Evolutionary conservation across 30 jellyfish, hydroid and myxozoan genomes (phyloP).

Genomic region (Hydractinia symbiolongicarpus): DNA sequence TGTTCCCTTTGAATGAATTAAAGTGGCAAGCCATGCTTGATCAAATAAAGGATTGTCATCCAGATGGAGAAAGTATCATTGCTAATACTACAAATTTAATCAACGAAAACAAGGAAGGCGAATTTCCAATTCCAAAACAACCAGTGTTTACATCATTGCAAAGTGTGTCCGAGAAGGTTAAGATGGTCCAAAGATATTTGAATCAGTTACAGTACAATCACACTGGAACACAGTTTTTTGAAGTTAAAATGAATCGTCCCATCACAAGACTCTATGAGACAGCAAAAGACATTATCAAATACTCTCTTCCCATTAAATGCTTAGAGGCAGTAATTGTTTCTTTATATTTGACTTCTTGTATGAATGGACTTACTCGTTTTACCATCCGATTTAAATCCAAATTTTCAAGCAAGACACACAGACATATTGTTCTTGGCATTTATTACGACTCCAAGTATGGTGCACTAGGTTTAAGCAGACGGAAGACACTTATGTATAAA

Average conservation of each 20-base stretch:
- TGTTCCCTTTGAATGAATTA: neutral
- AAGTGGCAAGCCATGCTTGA: neutral
- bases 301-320: slow-evolving; percentile 81
- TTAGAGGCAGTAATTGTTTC: slow-evolving; percentile 78
- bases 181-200: slow-evolving; percentile 53
- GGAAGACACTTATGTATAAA: slow-evolving; percentile 64
- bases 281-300: slow-evolving; percentile 74
- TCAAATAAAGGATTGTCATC: neutral
- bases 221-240: slow-evolving; percentile 81
- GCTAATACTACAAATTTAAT: too few species aligned
- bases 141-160: neutral
- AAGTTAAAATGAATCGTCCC: slow-evolving; percentile 64
- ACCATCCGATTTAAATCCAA: slow-evolving; percentile 72
- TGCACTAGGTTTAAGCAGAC: slow-evolving; percentile 84
- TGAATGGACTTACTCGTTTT: slow-evolving; percentile 50
- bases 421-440: slow-evolving; percentile 87
- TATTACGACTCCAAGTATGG: slow-evolving; percentile 47
- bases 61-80: neutral
- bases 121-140: neutral
- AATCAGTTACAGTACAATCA: slow-evolving; percentile 72
- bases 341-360: slow-evolving; percentile 59
- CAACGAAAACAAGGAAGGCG: too few species aligned
- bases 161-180: slow-evolving; percentile 29
- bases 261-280: slow-evolving; percentile 68
- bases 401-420: slow-evolving; percentile 47